Base-by-base conservation (phyloP, 2,113 vertebrate genomes). In the Eptatretus burgeri region DNA sequence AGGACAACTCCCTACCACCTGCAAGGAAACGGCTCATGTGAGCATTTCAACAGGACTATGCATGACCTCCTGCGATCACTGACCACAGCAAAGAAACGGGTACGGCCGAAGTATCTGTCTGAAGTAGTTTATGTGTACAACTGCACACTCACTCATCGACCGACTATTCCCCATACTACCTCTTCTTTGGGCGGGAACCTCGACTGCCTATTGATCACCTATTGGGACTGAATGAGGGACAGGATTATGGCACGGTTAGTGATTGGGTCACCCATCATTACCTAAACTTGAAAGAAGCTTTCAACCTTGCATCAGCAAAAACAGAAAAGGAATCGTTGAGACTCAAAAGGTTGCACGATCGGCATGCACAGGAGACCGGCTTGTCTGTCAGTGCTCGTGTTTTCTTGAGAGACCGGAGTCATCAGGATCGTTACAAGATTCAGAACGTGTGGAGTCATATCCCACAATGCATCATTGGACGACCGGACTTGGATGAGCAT, bases 21-120 rank as follows among this genome's bases (percentile, higher is more conserved):
- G 17, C 11, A 63, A 63, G 11, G 62, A 63, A 63, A 63, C 17
- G 62, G 62, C 49, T 17, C 19, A 41, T 63, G 62, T 17, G n/a
- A 63, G 17, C 11, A 16, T 11, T 63, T 63, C 11, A 63, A 63
- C 17, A 63, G 62, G 17, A 63, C 62, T 63, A 41, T 41, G 18
- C 62, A 63, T 63, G 14, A 63, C 62, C 49, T 63, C 19, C 49
- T 63, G 18, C 2, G 18, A 19, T 27, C 62, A 27, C 62, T n/a
- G 13, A 11, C 62, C 49, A 11, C 14, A 8, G 62, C 19, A 17
- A 16, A 63, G 62, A 12, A n/a, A 49, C 2, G 18, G 13, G 5
- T 11, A 5, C 17, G 62, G 62, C 49, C 62, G 49, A 49, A 63
- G 13, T 63, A 27, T 63, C 62, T 63, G 10, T 49, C 62, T 13